A percentile compares a stretch with the other conserved stretches of the same genome.
Conservation (phyloP, 2,113 vertebrate species). For the Romanogobio albipinnatus region DNA sequence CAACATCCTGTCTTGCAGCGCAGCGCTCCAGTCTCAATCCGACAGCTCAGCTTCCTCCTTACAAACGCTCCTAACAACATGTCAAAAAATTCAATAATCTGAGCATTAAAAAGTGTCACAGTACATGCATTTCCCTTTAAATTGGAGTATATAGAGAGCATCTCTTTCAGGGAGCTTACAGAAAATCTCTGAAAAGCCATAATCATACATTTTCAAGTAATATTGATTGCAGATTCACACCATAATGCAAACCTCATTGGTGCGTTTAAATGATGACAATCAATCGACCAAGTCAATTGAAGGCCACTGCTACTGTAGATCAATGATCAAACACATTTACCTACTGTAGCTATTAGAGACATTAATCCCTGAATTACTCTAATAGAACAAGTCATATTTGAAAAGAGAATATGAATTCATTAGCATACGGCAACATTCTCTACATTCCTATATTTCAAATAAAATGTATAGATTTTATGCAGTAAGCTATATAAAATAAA, state of each 20-base stretch:
- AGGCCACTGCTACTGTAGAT: not conserved
- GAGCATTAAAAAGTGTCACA: not conserved
- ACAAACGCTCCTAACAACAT: slow-evolving; percentile 10
- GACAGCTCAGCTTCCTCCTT: slow-evolving; percentile 72
- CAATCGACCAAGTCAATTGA: not conserved
- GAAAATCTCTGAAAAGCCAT: slow-evolving; percentile 9
- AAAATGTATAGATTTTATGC: not conserved
- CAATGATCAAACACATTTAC: not conserved
- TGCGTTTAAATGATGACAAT: not conserved
- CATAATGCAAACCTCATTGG: not conserved
- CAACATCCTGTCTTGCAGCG: slow-evolving; percentile 74
- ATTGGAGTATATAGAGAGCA: slow-evolving; percentile 3
- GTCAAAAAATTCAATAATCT: not conserved
- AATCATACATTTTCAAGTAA: not conserved
- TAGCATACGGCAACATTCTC: not conserved
- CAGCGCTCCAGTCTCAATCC: slow-evolving; percentile 51
- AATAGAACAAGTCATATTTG: not conserved
- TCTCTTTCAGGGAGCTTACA: slow-evolving; percentile 4
- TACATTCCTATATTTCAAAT: not conserved
- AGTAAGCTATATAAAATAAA: not conserved
- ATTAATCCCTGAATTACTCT: not conserved
- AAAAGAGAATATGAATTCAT: not conserved
- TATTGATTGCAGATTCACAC: not conserved
- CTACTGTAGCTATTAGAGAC: not conserved
- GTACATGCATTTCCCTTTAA: not conserved